phyloP scores from a whole-genome alignment of 2,888 invertebrate genomes.

The Coecobrya sp. region DNA sequence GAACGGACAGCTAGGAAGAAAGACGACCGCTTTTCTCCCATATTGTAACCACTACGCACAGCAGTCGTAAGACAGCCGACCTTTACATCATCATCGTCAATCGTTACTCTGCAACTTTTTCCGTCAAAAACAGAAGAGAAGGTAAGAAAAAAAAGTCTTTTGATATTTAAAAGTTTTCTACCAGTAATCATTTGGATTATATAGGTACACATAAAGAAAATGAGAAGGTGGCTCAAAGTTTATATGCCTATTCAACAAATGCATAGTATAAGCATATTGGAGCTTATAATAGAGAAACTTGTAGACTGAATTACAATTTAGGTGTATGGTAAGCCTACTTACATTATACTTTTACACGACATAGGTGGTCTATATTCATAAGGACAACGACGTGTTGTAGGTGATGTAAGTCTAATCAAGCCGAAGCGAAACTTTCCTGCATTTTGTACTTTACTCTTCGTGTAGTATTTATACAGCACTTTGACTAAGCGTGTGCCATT shows the following conservation, averaged over 20 bases:
- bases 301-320: background rate
- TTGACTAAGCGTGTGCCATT: slow-evolving; percentile 27
- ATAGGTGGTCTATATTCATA: background rate
- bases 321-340: background rate
- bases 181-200: slow-evolving; percentile 79
- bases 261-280: background rate
- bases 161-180: slow-evolving; percentile 79
- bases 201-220: slow-evolving; percentile 72
- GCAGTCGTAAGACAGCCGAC: background rate
- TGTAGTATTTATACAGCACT: slow-evolving; percentile 47
- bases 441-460: slow-evolving; percentile 28
- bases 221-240: slow-evolving; percentile 61
- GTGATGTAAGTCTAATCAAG: slow-evolving; percentile 49
- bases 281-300: background rate
- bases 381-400: background rate
- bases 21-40: background rate
- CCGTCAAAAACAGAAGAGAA: slow-evolving; percentile 72
- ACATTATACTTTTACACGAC: background rate
- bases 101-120: slow-evolving; percentile 56
- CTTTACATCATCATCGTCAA: slow-evolving; percentile 54
- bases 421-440: slow-evolving; percentile 48
- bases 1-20: background rate
- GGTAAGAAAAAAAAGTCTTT: slow-evolving; percentile 77
- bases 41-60: background rate
- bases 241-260: slow-evolving; percentile 19